Evolutionary conservation across 2,797 vertebrate genomes (phyloP).

Genomic region (Cyprinella venusta): DNA sequence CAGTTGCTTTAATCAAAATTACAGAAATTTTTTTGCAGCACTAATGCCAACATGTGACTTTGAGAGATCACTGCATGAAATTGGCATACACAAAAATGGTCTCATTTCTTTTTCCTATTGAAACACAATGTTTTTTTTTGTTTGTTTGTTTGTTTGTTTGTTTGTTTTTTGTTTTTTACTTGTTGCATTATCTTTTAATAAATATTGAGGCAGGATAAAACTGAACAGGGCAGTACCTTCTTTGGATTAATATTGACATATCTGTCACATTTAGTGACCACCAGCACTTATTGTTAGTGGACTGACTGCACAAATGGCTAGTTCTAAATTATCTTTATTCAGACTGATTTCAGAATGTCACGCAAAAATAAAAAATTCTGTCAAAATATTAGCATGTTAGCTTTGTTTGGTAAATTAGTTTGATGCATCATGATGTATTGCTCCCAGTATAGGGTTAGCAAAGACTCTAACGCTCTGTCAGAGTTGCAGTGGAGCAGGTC

Average conservation of each 20-base stretch:
- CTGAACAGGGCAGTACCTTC: not conserved
- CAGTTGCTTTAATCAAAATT: slow-evolving; percentile 9
- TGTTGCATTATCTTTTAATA: not conserved
- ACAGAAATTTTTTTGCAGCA: not conserved
- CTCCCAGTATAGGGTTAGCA: not conserved
- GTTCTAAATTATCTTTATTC: not conserved
- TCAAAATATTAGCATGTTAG: not conserved
- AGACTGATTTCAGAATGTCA: not conserved
- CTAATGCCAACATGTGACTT: too few species aligned
- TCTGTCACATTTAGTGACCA: not conserved
- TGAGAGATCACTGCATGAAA: slow-evolving; percentile 17
- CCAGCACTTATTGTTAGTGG: not conserved
- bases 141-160: too few species aligned
- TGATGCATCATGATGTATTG: not conserved
- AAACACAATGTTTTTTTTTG: not conserved
- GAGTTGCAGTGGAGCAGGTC: not conserved
- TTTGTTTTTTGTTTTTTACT: too few species aligned
- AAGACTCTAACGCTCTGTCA: not conserved
- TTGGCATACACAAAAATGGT: not conserved
- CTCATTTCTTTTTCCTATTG: not conserved
- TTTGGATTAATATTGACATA: not conserved
- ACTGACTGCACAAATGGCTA: not conserved
- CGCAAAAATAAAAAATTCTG: not conserved
- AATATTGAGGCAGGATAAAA: not conserved
- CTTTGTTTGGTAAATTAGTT: not conserved